These are phyloP conservation scores for Drosophila trapezifrons DNA, from an alignment of 1,140 invertebrate genomes.

Conservation along the genomic window DNA sequence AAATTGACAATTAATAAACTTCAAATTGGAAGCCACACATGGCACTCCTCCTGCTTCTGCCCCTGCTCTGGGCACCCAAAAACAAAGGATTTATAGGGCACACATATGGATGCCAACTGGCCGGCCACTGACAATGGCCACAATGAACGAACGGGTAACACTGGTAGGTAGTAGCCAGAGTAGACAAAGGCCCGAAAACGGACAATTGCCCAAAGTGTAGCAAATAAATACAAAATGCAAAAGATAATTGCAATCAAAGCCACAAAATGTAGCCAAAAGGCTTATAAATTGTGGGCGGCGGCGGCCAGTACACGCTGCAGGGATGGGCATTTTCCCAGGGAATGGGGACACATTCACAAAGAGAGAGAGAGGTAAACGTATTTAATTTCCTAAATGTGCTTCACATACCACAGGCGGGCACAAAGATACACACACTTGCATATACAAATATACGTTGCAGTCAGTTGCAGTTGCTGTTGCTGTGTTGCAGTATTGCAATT, in stretches of 20 bases:
- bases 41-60: neutral
- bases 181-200: slow-evolving; percentile 48
- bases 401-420: slow-evolving; percentile 40
- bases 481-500: slow-evolving; percentile 20
- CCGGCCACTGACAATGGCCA: slow-evolving; percentile 52
- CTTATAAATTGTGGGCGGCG: slow-evolving; percentile 74
- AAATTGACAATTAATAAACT: slow-evolving; percentile 80
- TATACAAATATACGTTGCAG: slow-evolving; percentile 24
- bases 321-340: neutral
- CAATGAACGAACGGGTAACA: slow-evolving; percentile 34
- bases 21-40: slow-evolving; percentile 50
- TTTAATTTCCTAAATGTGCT: slow-evolving; percentile 67
- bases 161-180: slow-evolving; percentile 3
- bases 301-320: neutral
- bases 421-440: slow-evolving; percentile 23
- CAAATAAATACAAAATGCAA: slow-evolving; percentile 82
- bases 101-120: slow-evolving; percentile 24
- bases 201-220: slow-evolving; percentile 79
- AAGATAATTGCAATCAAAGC: slow-evolving; percentile 81
- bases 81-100: slow-evolving; percentile 36
- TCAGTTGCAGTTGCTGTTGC: slow-evolving; percentile 38
- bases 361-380: slow-evolving; percentile 62
- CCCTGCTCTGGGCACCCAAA: neutral
- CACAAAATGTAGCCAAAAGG: slow-evolving; percentile 80
- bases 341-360: slow-evolving; percentile 36